Evolutionary conservation across 2,797 vertebrate species (phyloP).

Genomic region (Siniperca obscura): DNA sequence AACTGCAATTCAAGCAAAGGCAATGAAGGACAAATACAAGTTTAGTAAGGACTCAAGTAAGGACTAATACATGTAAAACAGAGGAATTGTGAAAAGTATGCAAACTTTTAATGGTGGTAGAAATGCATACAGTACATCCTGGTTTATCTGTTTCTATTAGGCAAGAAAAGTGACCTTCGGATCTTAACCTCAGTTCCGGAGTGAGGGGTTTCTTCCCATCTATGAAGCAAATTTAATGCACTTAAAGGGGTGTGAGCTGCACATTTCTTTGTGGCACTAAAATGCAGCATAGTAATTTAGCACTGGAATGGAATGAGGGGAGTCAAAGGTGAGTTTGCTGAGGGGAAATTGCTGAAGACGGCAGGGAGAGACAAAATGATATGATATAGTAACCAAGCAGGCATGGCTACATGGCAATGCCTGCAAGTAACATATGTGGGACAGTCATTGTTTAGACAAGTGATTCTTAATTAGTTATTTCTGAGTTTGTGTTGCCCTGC

Average conservation of each 20-base stretch:
- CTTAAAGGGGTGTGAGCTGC: conserved; percentile 49
- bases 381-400: conserved; percentile 24
- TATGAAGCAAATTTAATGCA: neutral
- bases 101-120: neutral
- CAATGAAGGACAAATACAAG: neutral
- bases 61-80: neutral
- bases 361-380: conserved; percentile 56
- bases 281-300: conserved; percentile 74
- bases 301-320: conserved; percentile 77
- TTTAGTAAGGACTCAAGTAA: conserved; percentile 3
- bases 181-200: conserved; percentile 14
- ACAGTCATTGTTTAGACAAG: conserved; percentile 31
- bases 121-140: neutral
- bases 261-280: conserved; percentile 57
- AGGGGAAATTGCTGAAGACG: conserved; percentile 73
- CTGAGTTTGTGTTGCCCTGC: conserved; percentile 53
- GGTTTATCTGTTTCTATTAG: neutral
- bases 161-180: conserved; percentile 23
- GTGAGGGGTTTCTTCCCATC: conserved; percentile 32
- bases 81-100: neutral
- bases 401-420: conserved; percentile 3
- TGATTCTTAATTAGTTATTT: conserved; percentile 48
- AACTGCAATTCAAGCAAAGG: conserved; percentile 10
- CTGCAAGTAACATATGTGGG: conserved; percentile 3
- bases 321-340: conserved; percentile 81